A percentile compares a stretch with the other conserved stretches of the same genome.
Conservation (phyloP, 2,113 vertebrate genomes). For the Aleadryas rufinucha region DNA sequence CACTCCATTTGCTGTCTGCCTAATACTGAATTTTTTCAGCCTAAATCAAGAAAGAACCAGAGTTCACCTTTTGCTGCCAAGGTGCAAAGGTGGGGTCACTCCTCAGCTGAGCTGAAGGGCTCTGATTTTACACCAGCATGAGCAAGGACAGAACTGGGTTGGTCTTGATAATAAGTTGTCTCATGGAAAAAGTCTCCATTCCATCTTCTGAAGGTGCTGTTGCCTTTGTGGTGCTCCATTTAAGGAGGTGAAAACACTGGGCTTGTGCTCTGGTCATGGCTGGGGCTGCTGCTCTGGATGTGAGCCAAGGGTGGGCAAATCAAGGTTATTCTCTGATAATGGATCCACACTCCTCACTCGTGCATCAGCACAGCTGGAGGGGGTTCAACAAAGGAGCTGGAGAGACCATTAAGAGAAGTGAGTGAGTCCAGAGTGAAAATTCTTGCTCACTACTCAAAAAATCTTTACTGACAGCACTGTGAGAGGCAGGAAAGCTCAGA, state of each 20-base stretch:
- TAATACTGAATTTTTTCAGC: neutral
- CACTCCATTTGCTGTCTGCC: neutral
- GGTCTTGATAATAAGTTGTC: neutral
- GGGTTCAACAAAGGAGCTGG: neutral
- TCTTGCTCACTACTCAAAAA: neutral
- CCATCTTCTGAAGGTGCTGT: neutral
- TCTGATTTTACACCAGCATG: neutral
- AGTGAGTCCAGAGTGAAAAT: neutral
- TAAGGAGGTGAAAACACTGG: neutral
- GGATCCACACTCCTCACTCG: neutral
- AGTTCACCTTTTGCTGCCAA: neutral
- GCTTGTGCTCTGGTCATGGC: neutral
- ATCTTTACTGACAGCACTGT: neutral
- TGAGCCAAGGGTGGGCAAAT: neutral
- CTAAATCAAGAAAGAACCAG: neutral
- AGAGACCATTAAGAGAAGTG: neutral
- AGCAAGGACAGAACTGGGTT: neutral
- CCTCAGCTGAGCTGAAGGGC: neutral
- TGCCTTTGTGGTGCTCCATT: neutral
- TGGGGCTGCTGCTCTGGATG: neutral
- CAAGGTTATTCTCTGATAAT: neutral
- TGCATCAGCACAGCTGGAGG: neutral
- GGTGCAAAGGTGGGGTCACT: neutral
- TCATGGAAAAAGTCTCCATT: neutral
- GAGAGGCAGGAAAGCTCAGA: neutral